A percentile compares a stretch with the other conserved stretches of the same genome.
Evolutionary conservation across 2,113 vertebrate genomes (phyloP).

Genomic region (Varanus komodoensis): DNA sequence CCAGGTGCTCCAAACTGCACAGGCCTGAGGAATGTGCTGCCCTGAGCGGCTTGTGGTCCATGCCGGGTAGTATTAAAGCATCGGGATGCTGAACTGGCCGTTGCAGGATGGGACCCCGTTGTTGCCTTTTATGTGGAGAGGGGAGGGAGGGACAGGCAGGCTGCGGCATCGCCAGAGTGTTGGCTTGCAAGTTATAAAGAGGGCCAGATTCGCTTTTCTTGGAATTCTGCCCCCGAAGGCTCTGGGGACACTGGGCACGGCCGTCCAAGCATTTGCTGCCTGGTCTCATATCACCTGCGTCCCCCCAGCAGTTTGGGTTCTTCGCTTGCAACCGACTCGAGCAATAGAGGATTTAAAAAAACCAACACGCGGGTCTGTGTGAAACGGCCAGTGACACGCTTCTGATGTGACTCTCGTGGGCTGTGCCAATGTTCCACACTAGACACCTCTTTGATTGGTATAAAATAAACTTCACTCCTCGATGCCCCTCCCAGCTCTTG

Average conservation of each 20-base stretch:
- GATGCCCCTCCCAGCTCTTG: slow-evolving; percentile 23
- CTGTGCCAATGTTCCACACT: background rate
- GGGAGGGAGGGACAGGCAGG: background rate
- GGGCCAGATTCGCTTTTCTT: background rate
- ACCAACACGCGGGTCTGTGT: background rate
- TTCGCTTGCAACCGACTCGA: background rate
- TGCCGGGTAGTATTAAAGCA: background rate
- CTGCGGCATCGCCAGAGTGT: too few relatives aligned
- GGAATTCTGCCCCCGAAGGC: background rate
- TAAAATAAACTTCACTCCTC: slow-evolving; percentile 28
- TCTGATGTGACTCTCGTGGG: background rate
- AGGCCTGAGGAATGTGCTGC: background rate
- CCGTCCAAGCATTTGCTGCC: background rate
- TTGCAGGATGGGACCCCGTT: background rate
- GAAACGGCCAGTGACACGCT: too few relatives aligned
- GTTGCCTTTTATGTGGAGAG: too few relatives aligned
- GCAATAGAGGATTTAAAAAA: background rate
- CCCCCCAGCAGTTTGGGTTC: background rate
- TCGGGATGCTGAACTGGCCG: background rate
- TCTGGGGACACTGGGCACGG: background rate
- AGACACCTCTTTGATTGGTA: slow-evolving; percentile 28
- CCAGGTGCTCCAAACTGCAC: background rate
- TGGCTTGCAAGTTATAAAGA: background rate
- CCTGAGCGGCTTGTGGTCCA: background rate
- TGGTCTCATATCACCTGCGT: too few relatives aligned